Evolutionary conservation across 1,140 invertebrate genomes (phyloP).

Genomic region (Planococcus citri): DNA sequence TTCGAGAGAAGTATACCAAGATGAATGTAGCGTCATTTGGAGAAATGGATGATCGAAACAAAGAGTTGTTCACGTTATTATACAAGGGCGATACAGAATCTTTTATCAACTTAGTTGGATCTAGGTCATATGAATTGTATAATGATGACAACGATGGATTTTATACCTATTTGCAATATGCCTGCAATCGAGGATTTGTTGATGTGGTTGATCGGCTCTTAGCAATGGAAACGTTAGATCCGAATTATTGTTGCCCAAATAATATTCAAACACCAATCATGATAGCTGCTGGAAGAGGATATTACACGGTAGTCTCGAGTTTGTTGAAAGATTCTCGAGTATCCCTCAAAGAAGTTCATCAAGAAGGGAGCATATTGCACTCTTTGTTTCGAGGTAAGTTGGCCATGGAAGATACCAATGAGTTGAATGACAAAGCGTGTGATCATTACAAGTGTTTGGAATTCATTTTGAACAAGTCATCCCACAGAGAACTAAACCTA

Average conservation of each 20-base stretch:
- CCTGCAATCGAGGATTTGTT: conserved; percentile 45
- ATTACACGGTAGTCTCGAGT: conserved; percentile 44
- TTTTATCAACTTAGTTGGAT: conserved; percentile 23
- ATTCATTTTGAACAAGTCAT: conserved; percentile 25
- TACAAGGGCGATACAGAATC: conserved; percentile 23
- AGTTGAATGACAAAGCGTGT: conserved; percentile 29
- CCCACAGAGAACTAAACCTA: conserved; percentile 17
- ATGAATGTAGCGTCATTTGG: conserved; percentile 48
- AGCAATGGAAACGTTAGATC: conserved; percentile 39
- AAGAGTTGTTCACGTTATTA: conserved; percentile 29
- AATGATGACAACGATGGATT: conserved; percentile 28
- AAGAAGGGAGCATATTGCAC: conserved; percentile 43
- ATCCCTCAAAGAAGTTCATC: conserved; percentile 36
- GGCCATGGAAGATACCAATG: conserved; percentile 23
- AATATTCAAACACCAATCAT: conserved; percentile 37
- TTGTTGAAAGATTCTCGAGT: conserved; percentile 39
- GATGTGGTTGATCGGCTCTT: conserved; percentile 43
- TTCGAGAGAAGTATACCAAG: conserved; percentile 45
- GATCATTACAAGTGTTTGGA: conserved; percentile 28
- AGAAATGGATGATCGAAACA: conserved; percentile 23
- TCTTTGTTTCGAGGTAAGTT: conserved; percentile 38
- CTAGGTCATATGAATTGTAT: conserved; percentile 20
- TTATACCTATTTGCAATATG: conserved; percentile 43
- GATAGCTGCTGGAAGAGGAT: conserved; percentile 46
- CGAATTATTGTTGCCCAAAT: conserved; percentile 31